Evolutionary conservation across 1,140 invertebrate species (phyloP).

Genomic region (Agrilus planipennis): DNA sequence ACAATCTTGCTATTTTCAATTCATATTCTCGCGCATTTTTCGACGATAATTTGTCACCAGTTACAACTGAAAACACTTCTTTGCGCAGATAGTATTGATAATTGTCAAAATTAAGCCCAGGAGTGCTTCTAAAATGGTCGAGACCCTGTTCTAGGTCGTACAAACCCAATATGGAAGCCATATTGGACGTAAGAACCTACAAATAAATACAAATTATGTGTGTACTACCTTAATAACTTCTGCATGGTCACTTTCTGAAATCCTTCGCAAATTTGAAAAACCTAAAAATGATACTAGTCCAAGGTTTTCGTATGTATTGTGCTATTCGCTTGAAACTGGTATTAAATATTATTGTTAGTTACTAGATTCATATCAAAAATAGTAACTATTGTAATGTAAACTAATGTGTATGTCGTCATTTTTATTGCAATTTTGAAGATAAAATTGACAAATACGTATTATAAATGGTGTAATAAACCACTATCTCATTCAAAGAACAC

Average conservation of each 20-base stretch:
- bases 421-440: not conserved
- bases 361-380: no score
- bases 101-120: conserved; percentile 56
- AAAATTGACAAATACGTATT: no score
- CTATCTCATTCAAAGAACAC: no score
- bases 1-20: conserved; percentile 50
- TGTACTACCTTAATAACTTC: no score
- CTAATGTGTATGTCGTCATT: not conserved
- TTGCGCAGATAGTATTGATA: conserved; percentile 61
- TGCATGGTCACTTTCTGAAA: not conserved
- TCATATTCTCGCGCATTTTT: conserved; percentile 43
- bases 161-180: conserved; percentile 45
- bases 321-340: no score
- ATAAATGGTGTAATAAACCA: no score
- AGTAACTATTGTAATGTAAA: no score
- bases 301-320: no score
- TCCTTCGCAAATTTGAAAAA: not conserved
- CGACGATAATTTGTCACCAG: conserved; percentile 42
- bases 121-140: conserved; percentile 57
- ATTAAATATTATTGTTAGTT: no score
- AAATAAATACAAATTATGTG: no score
- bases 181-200: conserved; percentile 47
- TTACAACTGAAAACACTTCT: conserved; percentile 54
- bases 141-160: conserved; percentile 65
- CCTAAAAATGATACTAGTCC: not conserved